Percentiles rank a stretch among this genome's conserved stretches.
Conservation (phyloP, 2,113 vertebrate species). For the Australoheros scitulus region DNA sequence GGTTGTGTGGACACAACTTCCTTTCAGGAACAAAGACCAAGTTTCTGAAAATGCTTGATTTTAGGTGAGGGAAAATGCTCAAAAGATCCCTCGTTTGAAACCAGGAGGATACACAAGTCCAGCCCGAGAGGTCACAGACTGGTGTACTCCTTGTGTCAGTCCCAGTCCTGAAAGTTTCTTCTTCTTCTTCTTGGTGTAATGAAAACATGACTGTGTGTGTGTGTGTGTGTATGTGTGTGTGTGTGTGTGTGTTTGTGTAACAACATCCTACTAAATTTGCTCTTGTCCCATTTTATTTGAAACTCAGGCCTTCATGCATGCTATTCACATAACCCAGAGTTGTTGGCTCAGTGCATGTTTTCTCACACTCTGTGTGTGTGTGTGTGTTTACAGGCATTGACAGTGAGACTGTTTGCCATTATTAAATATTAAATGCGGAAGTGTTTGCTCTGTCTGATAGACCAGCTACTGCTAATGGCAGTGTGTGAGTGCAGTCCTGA, state of each 20-base stretch:
- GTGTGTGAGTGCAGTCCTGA: conserved; percentile 3
- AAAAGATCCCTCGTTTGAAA: too few species aligned
- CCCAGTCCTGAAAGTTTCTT: not conserved
- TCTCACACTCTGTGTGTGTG: conserved; percentile 13
- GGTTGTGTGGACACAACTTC: not conserved
- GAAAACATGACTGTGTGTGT: not conserved
- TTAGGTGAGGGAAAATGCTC: too few species aligned
- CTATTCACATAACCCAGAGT: conserved; percentile 2
- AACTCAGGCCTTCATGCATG: not conserved
- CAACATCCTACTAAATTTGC: too few species aligned
- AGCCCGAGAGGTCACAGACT: not conserved
- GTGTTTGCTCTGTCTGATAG: conserved; percentile 60
- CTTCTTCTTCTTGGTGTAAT: not conserved
- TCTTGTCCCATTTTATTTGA: not conserved
- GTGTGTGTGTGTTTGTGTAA: conserved; percentile 15
- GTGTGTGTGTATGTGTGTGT: not conserved
- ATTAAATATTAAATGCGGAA: conserved; percentile 69
- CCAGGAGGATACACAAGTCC: too few species aligned
- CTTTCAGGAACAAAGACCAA: not conserved
- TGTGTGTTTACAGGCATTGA: conserved; percentile 43
- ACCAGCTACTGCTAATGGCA: conserved; percentile 56
- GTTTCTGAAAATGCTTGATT: not conserved
- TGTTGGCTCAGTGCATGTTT: conserved; percentile 15
- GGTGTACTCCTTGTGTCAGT: not conserved
- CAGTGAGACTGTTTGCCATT: conserved; percentile 33